Conservation (phyloP, 2,113 vertebrate genomes). For the Emydura subglobosa region DNA sequence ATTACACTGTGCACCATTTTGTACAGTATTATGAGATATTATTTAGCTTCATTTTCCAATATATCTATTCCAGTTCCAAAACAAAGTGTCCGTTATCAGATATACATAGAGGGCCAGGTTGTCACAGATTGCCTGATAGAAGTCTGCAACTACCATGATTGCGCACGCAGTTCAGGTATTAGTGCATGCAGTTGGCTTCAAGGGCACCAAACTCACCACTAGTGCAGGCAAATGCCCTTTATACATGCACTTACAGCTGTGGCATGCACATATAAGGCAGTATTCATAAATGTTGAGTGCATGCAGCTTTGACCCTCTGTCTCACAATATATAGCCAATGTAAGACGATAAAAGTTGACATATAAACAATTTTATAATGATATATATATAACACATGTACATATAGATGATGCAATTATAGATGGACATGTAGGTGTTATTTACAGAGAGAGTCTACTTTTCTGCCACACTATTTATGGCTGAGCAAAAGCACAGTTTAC, state of each 20-base stretch:
- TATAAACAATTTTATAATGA: neutral
- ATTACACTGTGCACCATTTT: neutral
- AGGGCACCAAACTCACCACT: neutral
- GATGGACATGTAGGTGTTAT: neutral
- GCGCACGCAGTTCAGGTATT: neutral
- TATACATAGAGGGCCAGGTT: neutral
- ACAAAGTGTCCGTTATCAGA: neutral
- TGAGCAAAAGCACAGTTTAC: neutral
- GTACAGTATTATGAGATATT: neutral
- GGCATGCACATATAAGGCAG: neutral
- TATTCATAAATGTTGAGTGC: neutral
- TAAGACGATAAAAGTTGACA: neutral
- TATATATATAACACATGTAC: neutral
- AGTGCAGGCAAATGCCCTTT: neutral
- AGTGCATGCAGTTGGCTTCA: neutral
- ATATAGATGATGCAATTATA: neutral
- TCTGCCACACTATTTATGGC: neutral
- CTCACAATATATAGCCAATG: neutral
- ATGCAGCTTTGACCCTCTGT: neutral
- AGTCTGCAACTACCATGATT: neutral
- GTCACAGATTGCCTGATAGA: neutral
- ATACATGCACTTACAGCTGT: no score
- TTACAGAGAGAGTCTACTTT: neutral
- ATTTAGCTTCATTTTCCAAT: neutral
- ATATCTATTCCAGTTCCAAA: no score